A percentile compares a stretch with the other conserved stretches of the same genome.
These are phyloP conservation scores for Antechinus flavipes DNA, from an alignment of 2,113 vertebrate genomes.

Conservation along the genomic window DNA sequence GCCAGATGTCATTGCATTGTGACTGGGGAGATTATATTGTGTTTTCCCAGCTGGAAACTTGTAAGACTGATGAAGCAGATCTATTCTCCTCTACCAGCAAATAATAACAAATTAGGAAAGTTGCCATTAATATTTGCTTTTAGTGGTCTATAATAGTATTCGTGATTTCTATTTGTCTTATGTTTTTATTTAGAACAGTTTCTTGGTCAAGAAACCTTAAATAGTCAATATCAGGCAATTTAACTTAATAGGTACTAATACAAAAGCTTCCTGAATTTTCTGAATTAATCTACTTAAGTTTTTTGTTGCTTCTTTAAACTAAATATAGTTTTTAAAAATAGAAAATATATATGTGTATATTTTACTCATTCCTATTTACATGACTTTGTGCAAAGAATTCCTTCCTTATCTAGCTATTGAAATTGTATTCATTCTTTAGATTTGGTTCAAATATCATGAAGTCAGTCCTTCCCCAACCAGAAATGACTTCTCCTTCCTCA, in stretches of 20 bases:
- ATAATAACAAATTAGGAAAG: background rate
- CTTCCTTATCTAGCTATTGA: background rate
- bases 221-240: background rate
- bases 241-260: background rate
- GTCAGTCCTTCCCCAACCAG: background rate
- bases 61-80: constrained; percentile 1
- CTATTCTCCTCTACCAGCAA: background rate
- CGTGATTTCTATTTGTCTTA: constrained; percentile 1
- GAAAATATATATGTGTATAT: background rate
- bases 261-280: background rate
- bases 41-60: background rate
- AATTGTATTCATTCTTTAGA: background rate
- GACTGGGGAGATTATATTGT: background rate
- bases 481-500: background rate
- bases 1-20: constrained; percentile 2
- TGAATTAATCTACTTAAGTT: background rate
- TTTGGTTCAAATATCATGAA: background rate
- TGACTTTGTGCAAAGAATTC: background rate
- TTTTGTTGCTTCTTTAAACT: background rate
- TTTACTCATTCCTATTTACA: background rate
- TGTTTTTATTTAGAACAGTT: background rate
- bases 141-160: background rate
- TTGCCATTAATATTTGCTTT: background rate
- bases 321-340: background rate
- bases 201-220: background rate